Conservation (phyloP, 2,113 vertebrate species). For the Pseudopipra pipra region DNA sequence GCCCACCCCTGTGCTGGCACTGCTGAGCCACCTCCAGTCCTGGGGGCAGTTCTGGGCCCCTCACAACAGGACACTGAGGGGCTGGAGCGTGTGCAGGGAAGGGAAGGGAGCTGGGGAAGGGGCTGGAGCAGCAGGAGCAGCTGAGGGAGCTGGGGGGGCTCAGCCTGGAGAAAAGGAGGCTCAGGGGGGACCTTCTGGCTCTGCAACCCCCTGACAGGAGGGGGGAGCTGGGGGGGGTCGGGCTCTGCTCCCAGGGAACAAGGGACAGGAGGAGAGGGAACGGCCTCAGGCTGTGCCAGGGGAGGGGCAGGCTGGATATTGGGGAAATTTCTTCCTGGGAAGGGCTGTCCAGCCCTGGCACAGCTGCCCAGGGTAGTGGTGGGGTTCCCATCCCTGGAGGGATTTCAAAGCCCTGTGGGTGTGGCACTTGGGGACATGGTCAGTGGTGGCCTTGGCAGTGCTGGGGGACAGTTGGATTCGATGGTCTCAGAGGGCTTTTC, state of each 20-base stretch:
- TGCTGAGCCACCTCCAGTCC: neutral
- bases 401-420: accelerated
- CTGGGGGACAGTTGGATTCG: neutral
- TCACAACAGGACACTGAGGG: neutral
- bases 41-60: neutral
- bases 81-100: accelerated
- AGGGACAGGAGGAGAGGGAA: neutral
- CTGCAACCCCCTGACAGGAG: neutral
- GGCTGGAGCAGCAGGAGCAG: accelerated
- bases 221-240: accelerated
- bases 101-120: neutral
- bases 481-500: neutral
- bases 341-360: too few species aligned
- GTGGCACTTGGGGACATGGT: neutral
- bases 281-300: accelerated
- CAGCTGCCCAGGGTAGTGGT: too few species aligned
- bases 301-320: accelerated
- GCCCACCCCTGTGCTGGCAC: neutral
- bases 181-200: neutral
- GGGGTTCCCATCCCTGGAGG: neutral
- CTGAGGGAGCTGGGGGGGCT: neutral
- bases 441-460: neutral
- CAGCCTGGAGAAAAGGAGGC: neutral
- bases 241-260: neutral
- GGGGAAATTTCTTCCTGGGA: neutral